phyloP scores from a whole-genome alignment of 2,797 vertebrate species.

The Onychomys arenicola region DNA sequence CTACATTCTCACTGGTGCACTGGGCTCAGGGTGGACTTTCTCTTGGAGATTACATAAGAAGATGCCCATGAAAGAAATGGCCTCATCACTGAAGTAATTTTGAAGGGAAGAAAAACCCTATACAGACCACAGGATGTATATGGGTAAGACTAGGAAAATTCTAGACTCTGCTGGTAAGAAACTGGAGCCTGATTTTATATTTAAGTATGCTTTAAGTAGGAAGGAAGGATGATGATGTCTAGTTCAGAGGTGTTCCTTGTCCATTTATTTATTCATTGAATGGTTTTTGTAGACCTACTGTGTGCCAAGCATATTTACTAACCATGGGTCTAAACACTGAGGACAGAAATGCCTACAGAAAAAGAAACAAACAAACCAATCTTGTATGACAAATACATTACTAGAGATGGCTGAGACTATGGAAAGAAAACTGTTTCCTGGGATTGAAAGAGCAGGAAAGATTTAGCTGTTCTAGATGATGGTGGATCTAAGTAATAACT shows the following conservation, averaged over 20 bases:
- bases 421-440: background rate
- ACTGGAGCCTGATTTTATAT: slow-evolving; percentile 31
- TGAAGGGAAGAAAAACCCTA: slow-evolving; percentile 53
- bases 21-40: slow-evolving; percentile 29
- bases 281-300: slow-evolving; percentile 7
- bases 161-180: slow-evolving; percentile 11
- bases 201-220: background rate
- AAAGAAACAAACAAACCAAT: background rate
- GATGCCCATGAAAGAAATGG: slow-evolving; percentile 17
- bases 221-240: background rate
- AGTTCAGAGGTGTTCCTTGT: slow-evolving; percentile 8
- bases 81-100: slow-evolving; percentile 26
- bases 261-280: slow-evolving; percentile 27
- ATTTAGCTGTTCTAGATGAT: background rate
- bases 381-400: background rate
- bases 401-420: background rate
- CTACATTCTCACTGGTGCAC: background rate
- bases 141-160: slow-evolving; percentile 69
- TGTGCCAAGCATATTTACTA: slow-evolving; percentile 10
- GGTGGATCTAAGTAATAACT: background rate
- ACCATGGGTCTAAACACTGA: background rate
- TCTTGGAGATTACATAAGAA: slow-evolving; percentile 45
- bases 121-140: slow-evolving; percentile 15
- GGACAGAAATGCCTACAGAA: background rate
- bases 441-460: background rate